Base-by-base conservation (phyloP, 2,888 invertebrate species). In the Dryobotodes eremita region DNA sequence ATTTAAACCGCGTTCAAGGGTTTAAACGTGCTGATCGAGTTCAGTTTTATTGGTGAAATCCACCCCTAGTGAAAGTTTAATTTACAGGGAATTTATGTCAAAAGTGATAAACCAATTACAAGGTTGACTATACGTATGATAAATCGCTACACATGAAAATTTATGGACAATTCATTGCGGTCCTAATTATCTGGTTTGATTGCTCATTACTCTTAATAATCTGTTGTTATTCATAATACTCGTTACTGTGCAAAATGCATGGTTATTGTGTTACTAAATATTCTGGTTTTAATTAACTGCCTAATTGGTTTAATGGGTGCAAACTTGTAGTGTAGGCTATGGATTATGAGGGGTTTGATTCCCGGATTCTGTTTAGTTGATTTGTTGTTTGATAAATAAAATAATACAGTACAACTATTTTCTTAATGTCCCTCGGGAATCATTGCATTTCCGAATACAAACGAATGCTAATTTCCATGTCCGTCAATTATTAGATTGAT, bases 171-270 rank as follows among this genome's bases (percentile, higher is more conserved):
- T 78, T 66, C 20, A 78, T 72, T 59, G 3, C 2, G 46, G 65
- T 13, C n/a, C 57, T 73, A 86, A 84, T 86, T 86, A 83, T 55
- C 42, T 23, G 65, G 57, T 84, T 79, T 79, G 84, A 86, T 86
- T 79, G 75, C 70, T 83, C 75, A 78, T 75, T 83, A 83, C 57
- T 62, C 53, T 42, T 70, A 48, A 59, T 65, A 78, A 84, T 55
- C 53, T 55, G 69, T 81, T 81, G 55, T 26, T 69, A 61, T 71
- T 61, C 62, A 75, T 48, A 55, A 13, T 69, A 31, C 46, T 5
- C 10, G 55, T n/a, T 46, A 13, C 55, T 62, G 8, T 53, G 62
- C 31, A 73, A 62, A 76, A 66, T 76, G 2, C 4, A 7, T 42
- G 26, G 23, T 75, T 75, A n/a, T 26, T 71, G 15, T 65, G 48